Percentiles rank a stretch among this genome's conserved stretches.
Evolutionary conservation across 2,888 invertebrate genomes (phyloP).

Genomic region (Mesorhabditis spiculigera): DNA sequence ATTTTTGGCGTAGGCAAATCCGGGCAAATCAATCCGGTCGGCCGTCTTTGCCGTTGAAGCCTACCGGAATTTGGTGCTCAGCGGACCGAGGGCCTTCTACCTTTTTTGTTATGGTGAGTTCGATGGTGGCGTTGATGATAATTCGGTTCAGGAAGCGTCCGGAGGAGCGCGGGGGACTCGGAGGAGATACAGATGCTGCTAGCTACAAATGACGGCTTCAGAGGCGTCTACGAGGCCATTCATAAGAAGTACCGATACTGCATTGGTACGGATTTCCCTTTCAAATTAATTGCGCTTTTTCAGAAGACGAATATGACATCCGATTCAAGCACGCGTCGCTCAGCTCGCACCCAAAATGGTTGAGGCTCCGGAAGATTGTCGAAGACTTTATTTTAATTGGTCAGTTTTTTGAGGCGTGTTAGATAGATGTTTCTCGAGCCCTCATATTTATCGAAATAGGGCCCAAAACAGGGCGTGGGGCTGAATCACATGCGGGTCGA

Average conservation of each 20-base stretch:
- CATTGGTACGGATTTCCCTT: not conserved
- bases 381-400: not conserved
- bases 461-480: too few relatives aligned
- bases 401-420: not conserved
- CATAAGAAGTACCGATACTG: not conserved
- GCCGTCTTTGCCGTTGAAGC: not conserved
- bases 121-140: not conserved
- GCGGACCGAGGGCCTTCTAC: slow-evolving; percentile 5
- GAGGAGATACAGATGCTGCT: not conserved
- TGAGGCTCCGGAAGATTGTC: not conserved
- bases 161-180: too few relatives aligned
- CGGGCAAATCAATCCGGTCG: too few relatives aligned
- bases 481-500: too few relatives aligned
- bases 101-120: not conserved
- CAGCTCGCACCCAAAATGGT: not conserved
- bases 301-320: not conserved
- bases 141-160: too few relatives aligned
- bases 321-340: not conserved
- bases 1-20: too few relatives aligned
- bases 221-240: not conserved
- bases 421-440: too few relatives aligned
- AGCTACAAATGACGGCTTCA: not conserved
- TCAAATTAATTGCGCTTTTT: not conserved
- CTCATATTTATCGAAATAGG: too few relatives aligned
- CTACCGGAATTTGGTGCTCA: not conserved